Conservation (phyloP, 2,888 invertebrate genomes). For the Tanytarsus gracilentus region DNA sequence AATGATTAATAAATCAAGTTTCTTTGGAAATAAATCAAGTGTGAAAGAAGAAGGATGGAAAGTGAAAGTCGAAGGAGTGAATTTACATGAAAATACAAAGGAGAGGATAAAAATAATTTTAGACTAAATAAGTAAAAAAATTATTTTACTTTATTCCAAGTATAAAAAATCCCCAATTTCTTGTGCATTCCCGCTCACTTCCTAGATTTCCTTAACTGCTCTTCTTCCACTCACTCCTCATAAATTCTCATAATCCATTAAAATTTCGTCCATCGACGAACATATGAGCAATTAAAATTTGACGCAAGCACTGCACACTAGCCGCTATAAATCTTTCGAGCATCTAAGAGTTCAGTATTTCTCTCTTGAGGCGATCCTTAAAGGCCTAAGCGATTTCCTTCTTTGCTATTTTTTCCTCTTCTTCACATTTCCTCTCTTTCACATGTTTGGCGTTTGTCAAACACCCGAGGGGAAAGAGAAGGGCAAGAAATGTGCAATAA, state of each 20-base stretch:
- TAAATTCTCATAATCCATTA: constrained; percentile 14
- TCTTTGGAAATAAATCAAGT: constrained; percentile 5
- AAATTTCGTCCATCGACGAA: constrained; percentile 18
- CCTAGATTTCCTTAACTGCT: too few species aligned
- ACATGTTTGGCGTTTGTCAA: constrained; percentile 13
- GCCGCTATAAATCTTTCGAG: constrained; percentile 13
- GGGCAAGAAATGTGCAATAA: constrained; percentile 22
- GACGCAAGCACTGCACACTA: constrained; percentile 1
- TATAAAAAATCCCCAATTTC: too few species aligned
- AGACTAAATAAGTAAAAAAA: too few species aligned
- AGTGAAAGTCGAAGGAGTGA: neutral
- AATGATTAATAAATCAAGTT: constrained; percentile 12
- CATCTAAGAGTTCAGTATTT: too few species aligned
- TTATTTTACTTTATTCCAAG: too few species aligned
- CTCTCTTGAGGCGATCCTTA: neutral
- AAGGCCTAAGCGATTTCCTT: constrained; percentile 22
- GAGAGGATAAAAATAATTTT: too few species aligned
- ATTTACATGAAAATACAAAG: too few species aligned
- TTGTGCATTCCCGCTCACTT: too few species aligned
- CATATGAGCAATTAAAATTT: constrained; percentile 23
- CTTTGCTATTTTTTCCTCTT: constrained; percentile 8
- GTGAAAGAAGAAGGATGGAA: neutral
- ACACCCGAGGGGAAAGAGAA: neutral
- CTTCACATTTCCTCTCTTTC: neutral
- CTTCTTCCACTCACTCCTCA: constrained; percentile 3